Conservation (phyloP, 2,113 vertebrate species). For the Tretioscincus oriximinensis region DNA sequence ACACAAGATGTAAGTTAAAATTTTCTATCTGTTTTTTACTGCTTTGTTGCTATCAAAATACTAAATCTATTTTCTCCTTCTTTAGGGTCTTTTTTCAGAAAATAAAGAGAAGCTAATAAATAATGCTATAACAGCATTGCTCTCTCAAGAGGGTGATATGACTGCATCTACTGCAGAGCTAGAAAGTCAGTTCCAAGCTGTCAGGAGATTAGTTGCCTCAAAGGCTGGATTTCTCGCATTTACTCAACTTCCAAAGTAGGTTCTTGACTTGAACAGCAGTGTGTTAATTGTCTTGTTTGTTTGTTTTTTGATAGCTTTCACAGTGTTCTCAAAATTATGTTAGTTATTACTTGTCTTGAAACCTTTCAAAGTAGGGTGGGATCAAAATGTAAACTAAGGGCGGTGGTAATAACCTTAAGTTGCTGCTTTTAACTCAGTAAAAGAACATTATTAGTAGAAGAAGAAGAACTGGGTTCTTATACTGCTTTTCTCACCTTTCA, state of each 20-base stretch:
- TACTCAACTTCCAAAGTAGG: conserved; percentile 96
- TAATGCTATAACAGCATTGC: conserved; percentile 92
- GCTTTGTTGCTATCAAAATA: conserved; percentile 13
- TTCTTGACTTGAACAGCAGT: background rate
- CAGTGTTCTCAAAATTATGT: background rate
- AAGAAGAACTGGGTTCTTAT: too few relatives aligned
- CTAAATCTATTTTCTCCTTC: conserved; percentile 46
- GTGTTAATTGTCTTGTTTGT: background rate
- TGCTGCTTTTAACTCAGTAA: too few relatives aligned
- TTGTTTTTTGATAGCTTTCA: background rate
- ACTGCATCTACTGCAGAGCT: conserved; percentile 87
- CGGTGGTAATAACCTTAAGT: too few relatives aligned
- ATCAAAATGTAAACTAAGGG: too few relatives aligned
- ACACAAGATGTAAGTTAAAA: conserved; percentile 92
- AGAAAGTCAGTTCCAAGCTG: conserved; percentile 97
- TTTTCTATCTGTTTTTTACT: conserved; percentile 22
- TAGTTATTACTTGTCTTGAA: too few relatives aligned
- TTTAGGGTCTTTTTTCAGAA: conserved; percentile 95
- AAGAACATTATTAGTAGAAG: too few relatives aligned
- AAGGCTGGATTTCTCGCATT: conserved; percentile 98
- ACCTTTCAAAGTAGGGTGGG: too few relatives aligned
- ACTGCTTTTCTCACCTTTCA: too few relatives aligned
- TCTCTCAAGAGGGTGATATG: conserved; percentile 90
- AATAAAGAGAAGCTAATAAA: conserved; percentile 99
- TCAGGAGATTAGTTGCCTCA: conserved; percentile 93